A percentile compares a stretch with the other conserved stretches of the same genome.
These are phyloP conservation scores for Acomys russatus DNA, from an alignment of 2,797 vertebrate species.

Conservation along the genomic window DNA sequence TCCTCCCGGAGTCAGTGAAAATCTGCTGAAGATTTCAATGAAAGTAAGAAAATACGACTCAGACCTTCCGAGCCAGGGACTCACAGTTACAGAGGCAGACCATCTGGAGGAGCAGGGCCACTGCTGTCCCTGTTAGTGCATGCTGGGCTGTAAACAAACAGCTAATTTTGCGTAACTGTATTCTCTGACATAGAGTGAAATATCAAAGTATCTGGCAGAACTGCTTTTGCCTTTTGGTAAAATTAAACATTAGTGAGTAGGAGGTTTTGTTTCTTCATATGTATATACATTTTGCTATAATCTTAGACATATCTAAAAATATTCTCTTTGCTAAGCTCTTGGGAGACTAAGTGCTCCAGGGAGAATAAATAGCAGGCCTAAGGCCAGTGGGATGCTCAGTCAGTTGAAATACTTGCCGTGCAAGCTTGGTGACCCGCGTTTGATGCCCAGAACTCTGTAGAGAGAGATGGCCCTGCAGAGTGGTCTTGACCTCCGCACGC, in stretches of 20 bases:
- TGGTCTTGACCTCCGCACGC: background rate
- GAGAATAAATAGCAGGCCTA: conserved; percentile 2
- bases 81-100: background rate
- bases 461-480: background rate
- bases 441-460: background rate
- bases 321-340: background rate
- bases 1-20: conserved; percentile 87
- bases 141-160: background rate
- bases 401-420: background rate
- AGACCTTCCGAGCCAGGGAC: background rate
- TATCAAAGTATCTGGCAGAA: background rate
- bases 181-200: conserved; percentile 22
- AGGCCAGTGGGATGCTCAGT: background rate
- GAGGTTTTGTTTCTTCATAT: background rate
- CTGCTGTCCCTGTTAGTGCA: background rate
- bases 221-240: conserved; percentile 5
- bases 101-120: background rate
- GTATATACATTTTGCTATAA: conserved; percentile 18
- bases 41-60: conserved; percentile 88
- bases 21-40: conserved; percentile 91
- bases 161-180: background rate
- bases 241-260: conserved; percentile 46
- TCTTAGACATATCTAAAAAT: background rate
- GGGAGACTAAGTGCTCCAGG: background rate
- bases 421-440: background rate